Percentiles rank a stretch among this genome's conserved stretches.
Evolutionary conservation across 2,888 invertebrate genomes (phyloP).

Genomic region (Yponomeuta malinellus): DNA sequence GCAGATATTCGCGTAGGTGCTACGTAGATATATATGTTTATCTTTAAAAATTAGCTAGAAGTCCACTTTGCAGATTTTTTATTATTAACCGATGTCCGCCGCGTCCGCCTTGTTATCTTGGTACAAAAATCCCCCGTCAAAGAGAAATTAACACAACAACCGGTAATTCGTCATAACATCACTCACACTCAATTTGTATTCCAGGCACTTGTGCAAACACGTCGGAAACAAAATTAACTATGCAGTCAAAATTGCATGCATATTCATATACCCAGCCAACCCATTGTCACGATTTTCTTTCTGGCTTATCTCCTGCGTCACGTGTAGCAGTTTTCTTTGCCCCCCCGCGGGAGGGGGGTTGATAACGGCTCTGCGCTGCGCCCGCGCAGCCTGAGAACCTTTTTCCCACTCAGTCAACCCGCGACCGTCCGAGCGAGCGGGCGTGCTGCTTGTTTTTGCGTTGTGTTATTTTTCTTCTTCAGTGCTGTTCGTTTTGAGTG

Average conservation of each 20-base stretch:
- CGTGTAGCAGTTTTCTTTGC: constrained; percentile 59
- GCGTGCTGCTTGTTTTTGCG: constrained; percentile 29
- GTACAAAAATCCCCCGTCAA: neutral
- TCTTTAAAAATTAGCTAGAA: no score
- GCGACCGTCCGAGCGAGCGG: constrained; percentile 37
- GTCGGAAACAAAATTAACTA: neutral
- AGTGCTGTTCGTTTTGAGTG: constrained; percentile 10
- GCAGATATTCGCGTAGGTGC: no score
- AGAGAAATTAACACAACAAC: neutral
- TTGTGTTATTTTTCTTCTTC: neutral
- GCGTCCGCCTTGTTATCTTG: no score
- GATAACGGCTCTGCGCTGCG: constrained; percentile 63
- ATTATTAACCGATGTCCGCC: no score
- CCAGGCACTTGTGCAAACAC: constrained; percentile 3
- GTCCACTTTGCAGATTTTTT: no score
- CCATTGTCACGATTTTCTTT: constrained; percentile 7
- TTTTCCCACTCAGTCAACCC: constrained; percentile 54
- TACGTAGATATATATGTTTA: no score
- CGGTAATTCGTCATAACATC: neutral
- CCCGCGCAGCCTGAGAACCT: constrained; percentile 46
- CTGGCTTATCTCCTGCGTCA: constrained; percentile 50
- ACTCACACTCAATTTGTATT: neutral
- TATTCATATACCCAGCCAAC: neutral
- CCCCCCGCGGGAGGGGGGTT: constrained; percentile 48
- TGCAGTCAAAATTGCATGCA: neutral